phyloP scores from a whole-genome alignment of 2,797 vertebrate genomes.

The Bradypus variegatus region DNA sequence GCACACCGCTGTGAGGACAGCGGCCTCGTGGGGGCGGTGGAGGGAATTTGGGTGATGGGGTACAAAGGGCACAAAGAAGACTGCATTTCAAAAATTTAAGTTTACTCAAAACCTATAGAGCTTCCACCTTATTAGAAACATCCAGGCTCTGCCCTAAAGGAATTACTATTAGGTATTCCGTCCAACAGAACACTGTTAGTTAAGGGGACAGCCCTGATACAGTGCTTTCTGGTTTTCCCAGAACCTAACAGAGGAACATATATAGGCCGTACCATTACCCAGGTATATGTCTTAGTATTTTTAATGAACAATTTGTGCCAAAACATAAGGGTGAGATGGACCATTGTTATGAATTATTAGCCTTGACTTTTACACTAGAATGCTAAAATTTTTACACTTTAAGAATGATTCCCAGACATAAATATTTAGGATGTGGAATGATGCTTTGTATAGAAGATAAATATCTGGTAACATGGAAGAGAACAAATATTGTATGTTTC shows the following conservation, averaged over 20 bases:
- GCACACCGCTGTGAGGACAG: too few species aligned
- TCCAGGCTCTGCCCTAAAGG: neutral
- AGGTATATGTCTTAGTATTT: neutral
- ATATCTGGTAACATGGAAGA: neutral
- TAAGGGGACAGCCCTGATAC: neutral
- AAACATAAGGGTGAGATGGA: neutral
- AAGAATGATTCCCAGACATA: neutral
- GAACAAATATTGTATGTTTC: neutral
- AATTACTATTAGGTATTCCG: neutral
- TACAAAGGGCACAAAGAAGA: neutral
- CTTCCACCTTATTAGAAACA: neutral
- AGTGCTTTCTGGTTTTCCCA: neutral
- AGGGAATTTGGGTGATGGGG: fast-evolving
- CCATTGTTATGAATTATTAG: neutral
- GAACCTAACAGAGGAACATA: neutral
- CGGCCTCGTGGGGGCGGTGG: too few species aligned
- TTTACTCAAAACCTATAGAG: fast-evolving
- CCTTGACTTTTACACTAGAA: neutral
- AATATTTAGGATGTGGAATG: neutral
- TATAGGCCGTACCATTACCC: neutral
- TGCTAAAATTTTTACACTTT: neutral
- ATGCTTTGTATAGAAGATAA: neutral
- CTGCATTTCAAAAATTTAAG: neutral
- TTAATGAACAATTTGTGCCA: neutral
- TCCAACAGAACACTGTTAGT: too few species aligned